Base-by-base conservation (phyloP, 64 coral and sea anemone genomes). In the Montipora foliosa region DNA sequence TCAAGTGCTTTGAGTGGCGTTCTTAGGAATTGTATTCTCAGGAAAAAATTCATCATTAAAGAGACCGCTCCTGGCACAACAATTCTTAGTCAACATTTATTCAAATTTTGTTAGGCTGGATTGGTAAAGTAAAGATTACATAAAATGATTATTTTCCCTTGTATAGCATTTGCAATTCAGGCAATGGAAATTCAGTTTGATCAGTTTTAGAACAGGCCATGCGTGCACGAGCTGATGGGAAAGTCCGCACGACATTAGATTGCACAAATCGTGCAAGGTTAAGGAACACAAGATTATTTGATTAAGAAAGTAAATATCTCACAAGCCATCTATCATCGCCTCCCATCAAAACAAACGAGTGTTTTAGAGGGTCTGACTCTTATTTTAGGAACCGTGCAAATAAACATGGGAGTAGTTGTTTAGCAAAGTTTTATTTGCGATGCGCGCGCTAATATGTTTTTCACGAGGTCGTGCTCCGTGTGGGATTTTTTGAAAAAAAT, bases 301-400 rank as follows among this genome's bases (percentile, higher is more conserved):
- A 67, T 67, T 71, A 47, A 5, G n/a, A 71, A 86, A 47, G 66
- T 86, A 70, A 86, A 86, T 49, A 86, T 47, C 9, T 70, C 82
- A 86, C 13, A 71, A 49, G 62, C 46, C 17, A 86, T 86, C 67
- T 70, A 72, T 86, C 62, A 86, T 86, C 64, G 4, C 13, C 45
- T 86, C 45, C 21, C 62, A 49, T 24, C 45, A 19, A 86, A 86
- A 49, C 10, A 67, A 69, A 86, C 67, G 8, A 51, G 82, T 86
- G 82, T 69, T 71, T 67, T 86, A 44, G 70, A 86, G 62, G n/a
- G 62, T 8, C 67, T 72, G 46, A 10, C 66, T 70, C 46, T 71
- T 49, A 49, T 13, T 71, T 71, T 86, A 49, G 7, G 64, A 71
- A 50, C 62, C 49, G 82, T 49, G 68, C 46, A 49, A 86, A 86